Percentiles rank a stretch among this genome's conserved stretches.
Evolutionary conservation across 2,888 invertebrate species (phyloP).

Genomic region (Leptinotarsa juncta): DNA sequence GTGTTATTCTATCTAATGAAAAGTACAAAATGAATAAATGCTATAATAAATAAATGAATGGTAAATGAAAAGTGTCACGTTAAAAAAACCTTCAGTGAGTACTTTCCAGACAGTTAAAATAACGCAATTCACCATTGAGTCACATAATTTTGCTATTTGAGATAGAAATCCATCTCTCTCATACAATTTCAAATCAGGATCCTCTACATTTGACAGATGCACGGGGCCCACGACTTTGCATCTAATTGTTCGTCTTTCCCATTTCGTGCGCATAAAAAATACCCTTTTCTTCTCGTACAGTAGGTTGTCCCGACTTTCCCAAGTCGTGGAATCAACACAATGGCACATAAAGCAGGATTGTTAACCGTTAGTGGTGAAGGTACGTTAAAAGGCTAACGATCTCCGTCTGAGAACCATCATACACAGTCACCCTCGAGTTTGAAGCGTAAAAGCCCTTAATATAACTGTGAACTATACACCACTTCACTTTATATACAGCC

Average conservation of each 20-base stretch:
- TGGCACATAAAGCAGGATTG: conserved; percentile 41
- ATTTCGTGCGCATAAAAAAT: not conserved
- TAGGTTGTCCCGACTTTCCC: not conserved
- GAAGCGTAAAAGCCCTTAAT: conserved; percentile 45
- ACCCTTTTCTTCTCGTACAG: not conserved
- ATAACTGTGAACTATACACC: conserved; percentile 43
- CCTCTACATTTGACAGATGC: not conserved
- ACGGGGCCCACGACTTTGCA: not conserved
- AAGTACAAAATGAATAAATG: too few relatives aligned
- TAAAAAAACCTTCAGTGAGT: too few relatives aligned
- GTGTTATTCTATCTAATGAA: too few relatives aligned
- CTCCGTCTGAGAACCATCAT: conserved; percentile 43
- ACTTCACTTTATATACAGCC: conserved; percentile 38
- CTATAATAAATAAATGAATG: too few relatives aligned
- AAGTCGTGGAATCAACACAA: conserved; percentile 33
- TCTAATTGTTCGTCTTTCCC: not conserved
- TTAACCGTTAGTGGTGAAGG: conserved; percentile 42
- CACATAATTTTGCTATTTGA: too few relatives aligned
- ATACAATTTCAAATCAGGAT: too few relatives aligned
- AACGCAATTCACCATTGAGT: too few relatives aligned
- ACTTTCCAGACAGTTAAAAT: too few relatives aligned
- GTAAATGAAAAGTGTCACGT: too few relatives aligned
- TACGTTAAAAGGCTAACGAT: conserved; percentile 48
- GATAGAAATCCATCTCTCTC: too few relatives aligned
- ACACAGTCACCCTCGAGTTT: conserved; percentile 42